phyloP scores from a whole-genome alignment of 2,113 vertebrate species.

The Trichechus manatus region DNA sequence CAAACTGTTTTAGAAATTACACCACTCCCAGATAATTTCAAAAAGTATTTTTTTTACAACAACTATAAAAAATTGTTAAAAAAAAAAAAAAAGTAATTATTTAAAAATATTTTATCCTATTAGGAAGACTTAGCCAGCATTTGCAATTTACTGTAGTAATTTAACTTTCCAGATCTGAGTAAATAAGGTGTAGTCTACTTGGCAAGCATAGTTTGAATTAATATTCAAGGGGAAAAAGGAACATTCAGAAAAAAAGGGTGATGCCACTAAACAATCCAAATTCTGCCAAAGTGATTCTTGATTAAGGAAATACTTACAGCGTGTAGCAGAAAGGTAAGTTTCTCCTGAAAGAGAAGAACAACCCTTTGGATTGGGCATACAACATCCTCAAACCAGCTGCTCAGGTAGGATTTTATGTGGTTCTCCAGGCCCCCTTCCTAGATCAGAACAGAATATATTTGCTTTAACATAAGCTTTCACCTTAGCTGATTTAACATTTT shows the following conservation, averaged over 20 bases:
- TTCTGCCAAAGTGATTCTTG: not conserved
- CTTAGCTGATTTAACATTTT: not conserved
- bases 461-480: conserved; percentile 24
- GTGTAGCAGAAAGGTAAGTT: conserved; percentile 93
- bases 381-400: conserved; percentile 95
- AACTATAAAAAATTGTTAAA: not conserved
- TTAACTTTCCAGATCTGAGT: not conserved
- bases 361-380: conserved; percentile 95
- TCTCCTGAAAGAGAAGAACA: conserved; percentile 94
- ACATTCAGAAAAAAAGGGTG: conserved; percentile 32
- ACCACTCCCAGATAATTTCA: conserved; percentile 25
- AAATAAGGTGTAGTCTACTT: not conserved
- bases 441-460: conserved; percentile 72
- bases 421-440: conserved; percentile 90
- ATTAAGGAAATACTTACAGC: conserved; percentile 90
- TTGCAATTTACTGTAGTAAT: not conserved
- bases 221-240: not conserved
- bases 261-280: conserved; percentile 31
- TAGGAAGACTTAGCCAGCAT: conserved; percentile 31
- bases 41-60: not conserved
- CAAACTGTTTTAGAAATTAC: conserved; percentile 57
- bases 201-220: conserved; percentile 22
- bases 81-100: not conserved
- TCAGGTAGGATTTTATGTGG: conserved; percentile 90
- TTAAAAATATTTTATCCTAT: conserved; percentile 30